These are phyloP conservation scores for Hemaris fuciformis DNA, from an alignment of 2,888 invertebrate genomes.

Conservation along the genomic window DNA sequence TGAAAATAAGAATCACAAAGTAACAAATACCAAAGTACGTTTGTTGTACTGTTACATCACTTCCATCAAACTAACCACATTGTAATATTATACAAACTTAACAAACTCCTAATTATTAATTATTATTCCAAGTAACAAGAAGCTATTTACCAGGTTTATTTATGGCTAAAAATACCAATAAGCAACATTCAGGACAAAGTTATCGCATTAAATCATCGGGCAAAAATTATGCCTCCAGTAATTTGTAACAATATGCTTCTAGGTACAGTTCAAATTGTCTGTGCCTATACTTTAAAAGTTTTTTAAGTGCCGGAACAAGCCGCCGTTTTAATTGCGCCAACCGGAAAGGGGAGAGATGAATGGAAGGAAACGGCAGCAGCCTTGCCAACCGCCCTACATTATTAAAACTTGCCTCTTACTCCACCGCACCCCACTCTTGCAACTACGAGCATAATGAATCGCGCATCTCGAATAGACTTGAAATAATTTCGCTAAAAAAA, in stretches of 20 bases:
- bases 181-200: constrained; percentile 31
- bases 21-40: too few species aligned
- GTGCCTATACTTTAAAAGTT: constrained; percentile 74
- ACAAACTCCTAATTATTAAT: background rate
- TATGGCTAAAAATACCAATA: constrained; percentile 23
- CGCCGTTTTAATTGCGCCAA: constrained; percentile 78
- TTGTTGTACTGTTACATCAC: too few species aligned
- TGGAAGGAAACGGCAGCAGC: constrained; percentile 74
- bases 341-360: constrained; percentile 79
- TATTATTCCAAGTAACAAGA: background rate
- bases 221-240: constrained; percentile 46
- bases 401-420: constrained; percentile 78
- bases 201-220: constrained; percentile 37
- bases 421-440: constrained; percentile 58
- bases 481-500: constrained; percentile 54
- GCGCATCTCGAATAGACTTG: constrained; percentile 63
- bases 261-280: constrained; percentile 64
- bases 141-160: background rate
- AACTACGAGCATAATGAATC: constrained; percentile 68
- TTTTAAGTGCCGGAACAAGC: constrained; percentile 79
- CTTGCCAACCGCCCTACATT: constrained; percentile 78
- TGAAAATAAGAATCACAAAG: too few species aligned
- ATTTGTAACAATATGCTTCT: constrained; percentile 56
- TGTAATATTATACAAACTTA: too few species aligned
- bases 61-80: too few species aligned